Conservation (phyloP, 1,140 invertebrate genomes). For the Dolichoris vasculosae region DNA sequence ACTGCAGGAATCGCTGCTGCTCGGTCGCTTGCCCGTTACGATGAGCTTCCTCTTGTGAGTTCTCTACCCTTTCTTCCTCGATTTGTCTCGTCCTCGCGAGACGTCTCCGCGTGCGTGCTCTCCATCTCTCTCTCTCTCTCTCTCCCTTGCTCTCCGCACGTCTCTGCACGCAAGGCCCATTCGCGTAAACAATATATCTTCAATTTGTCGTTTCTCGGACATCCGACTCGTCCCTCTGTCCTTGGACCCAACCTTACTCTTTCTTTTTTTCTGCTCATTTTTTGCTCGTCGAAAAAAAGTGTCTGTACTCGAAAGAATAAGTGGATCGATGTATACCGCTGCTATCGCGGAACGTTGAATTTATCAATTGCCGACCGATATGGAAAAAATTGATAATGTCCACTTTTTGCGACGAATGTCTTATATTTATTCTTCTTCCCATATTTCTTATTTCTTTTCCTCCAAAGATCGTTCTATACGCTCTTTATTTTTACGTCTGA, state of each 20-base stretch:
- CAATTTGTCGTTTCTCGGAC: not conserved
- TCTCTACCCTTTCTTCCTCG: not conserved
- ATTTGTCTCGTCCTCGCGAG: not conserved
- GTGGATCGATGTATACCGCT: not conserved
- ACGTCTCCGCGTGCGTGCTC: not conserved
- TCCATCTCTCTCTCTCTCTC: too few relatives aligned
- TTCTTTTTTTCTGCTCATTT: not conserved
- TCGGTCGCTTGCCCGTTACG: constrained; percentile 31
- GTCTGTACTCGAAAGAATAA: not conserved
- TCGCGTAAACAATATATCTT: not conserved
- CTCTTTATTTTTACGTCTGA: not conserved
- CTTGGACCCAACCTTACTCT: not conserved
- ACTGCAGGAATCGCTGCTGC: constrained; percentile 24
- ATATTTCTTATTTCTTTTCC: not conserved
- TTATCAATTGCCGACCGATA: constrained; percentile 12
- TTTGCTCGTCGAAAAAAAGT: not conserved
- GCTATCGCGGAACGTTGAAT: not conserved
- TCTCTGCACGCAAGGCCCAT: not conserved
- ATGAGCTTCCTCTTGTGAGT: constrained; percentile 54
- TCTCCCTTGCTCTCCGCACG: not conserved
- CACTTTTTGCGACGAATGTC: not conserved
- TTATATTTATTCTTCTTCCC: not conserved
- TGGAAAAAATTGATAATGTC: constrained; percentile 7
- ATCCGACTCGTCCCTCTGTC: not conserved
- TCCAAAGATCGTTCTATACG: not conserved